Base-by-base conservation (phyloP, 2,113 vertebrate species). In the Pachypanchax playfairii region DNA sequence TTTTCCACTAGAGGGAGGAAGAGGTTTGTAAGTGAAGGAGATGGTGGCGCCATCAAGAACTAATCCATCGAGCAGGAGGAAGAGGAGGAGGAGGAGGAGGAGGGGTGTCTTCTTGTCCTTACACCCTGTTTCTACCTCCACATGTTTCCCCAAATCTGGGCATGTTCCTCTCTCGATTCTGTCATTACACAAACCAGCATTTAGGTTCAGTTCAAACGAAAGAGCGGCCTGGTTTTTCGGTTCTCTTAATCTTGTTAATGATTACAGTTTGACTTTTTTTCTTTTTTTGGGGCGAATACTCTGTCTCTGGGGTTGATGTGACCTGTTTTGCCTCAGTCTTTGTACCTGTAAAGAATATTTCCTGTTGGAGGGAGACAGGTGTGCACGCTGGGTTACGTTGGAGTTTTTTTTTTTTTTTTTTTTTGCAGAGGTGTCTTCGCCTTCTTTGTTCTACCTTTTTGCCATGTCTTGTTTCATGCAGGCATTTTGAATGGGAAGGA, bases 21-120 rank as follows among this genome's bases (percentile, higher is more conserved):
- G 75, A 93, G 94, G n/a, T 94, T 94, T 38, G 92, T 95, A 29
- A 95, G 94, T 1, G 93, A 95, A 77, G 94, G 94, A 10, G 94
- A 95, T 0, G 94, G 93, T 0, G 94, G 93, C 0, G 55, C 65
- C 8, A 88, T 94, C 55, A 94, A 94, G 82, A 89, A 75, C 79
- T 94, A 88, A 91, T 49, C 21, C 10, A 29, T 25, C 38, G 17
- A 70, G 21, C 20, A 31, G 33, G 11, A 65, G 18, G 44, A 64
- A 25, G 13, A 62, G 43, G 29, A 53, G 33, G 38, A 41, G 44
- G 39, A 36, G 31, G 26, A 38, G 33, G 56, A 24, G 42, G 47
- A 17, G 4, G 50, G 42, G 31, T 66, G 54, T 56, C 48, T 54
- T 25, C 64, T 49, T 28, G 62, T 50, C 47, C 63, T 61, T 22